These are phyloP conservation scores for Drosophila virilis DNA, from an alignment of 1,140 invertebrate species.

Conservation along the genomic window DNA sequence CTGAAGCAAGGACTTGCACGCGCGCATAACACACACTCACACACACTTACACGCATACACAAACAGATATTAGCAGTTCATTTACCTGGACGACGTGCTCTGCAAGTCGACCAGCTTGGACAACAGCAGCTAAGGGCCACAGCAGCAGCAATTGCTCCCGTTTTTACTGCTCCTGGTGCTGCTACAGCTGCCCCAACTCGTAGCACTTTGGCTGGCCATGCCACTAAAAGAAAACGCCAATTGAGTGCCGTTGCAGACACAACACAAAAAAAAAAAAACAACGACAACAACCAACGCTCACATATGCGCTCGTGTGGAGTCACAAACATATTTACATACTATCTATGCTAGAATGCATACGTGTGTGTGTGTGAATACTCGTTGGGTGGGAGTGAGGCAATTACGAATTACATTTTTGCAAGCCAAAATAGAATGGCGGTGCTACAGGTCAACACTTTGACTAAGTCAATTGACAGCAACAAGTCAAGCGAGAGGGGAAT, in stretches of 20 bases:
- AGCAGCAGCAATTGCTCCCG: neutral
- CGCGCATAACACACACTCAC: constrained; percentile 17
- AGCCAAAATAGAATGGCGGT: constrained; percentile 17
- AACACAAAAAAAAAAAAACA: neutral
- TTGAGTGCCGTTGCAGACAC: constrained; percentile 41
- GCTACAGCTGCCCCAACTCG: neutral
- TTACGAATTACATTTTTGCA: constrained; percentile 47
- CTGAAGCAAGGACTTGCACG: constrained; percentile 26
- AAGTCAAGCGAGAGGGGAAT: constrained; percentile 5
- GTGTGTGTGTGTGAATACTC: neutral
- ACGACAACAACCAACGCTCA: constrained; percentile 27
- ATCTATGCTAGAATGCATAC: neutral
- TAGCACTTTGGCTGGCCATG: constrained; percentile 33
- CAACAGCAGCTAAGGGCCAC: constrained; percentile 4
- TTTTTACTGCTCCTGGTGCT: neutral
- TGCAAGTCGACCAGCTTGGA: constrained; percentile 45
- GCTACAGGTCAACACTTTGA: constrained; percentile 19
- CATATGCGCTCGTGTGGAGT: constrained; percentile 41
- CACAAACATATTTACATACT: constrained; percentile 32
- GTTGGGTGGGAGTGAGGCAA: constrained; percentile 3
- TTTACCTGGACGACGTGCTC: constrained; percentile 71
- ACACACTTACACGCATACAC: constrained; percentile 19
- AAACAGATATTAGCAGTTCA: constrained; percentile 62
- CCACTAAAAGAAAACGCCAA: constrained; percentile 67
- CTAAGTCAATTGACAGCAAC: constrained; percentile 23